Base-by-base conservation (phyloP, 2,888 invertebrate genomes). In the Empis stercorea region DNA sequence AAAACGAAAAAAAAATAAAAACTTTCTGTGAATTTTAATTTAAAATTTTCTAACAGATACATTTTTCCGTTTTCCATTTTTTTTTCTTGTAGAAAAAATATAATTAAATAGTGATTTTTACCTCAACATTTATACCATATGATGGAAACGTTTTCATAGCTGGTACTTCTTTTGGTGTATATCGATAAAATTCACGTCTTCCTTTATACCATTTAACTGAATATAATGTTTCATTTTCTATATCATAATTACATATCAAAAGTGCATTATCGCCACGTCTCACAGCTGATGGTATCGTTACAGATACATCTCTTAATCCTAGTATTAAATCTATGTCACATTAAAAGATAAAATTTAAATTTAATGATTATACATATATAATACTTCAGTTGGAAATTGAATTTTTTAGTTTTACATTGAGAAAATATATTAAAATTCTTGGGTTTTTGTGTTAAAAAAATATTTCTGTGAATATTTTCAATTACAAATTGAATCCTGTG, bases 181-280 rank as follows among this genome's bases (percentile, higher is more conserved):
- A 88, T 55, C 89, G 76, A 71, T 87, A 89, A 72, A 91, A 88
- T 71, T 91, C 89, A 56, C 81, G 75, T 56, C 73, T 76, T 13
- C 88, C 88, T 50, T 87, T 74, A 69, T 88, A 89, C 88, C 87
- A 89, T 71, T 89, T 88, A 52, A 89, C 85, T n/a, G 87, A 79
- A 72, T 89, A 89, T 45, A 89, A 74, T n/a, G 79, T 80, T 41
- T 79, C 81, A 20, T 78, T 80, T 65, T 87, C 83, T 72, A 87
- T 78, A 64, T 88, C 84, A 63, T 88, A 81, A 58, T 79, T 75
- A 71, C 89, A 89, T 59, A 75, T 73, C 63, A 85, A 74, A 57
- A 75, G 73, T 40, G 80, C 81, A 58, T 75, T 75, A 51, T 78
- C 74, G 46, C 82, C 81, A 51, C 78, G 73, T 57, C 78, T 75